Percentiles rank a stretch among this genome's conserved stretches.
Evolutionary conservation across 2,113 vertebrate species (phyloP).

Genomic region (Blennius ocellaris): DNA sequence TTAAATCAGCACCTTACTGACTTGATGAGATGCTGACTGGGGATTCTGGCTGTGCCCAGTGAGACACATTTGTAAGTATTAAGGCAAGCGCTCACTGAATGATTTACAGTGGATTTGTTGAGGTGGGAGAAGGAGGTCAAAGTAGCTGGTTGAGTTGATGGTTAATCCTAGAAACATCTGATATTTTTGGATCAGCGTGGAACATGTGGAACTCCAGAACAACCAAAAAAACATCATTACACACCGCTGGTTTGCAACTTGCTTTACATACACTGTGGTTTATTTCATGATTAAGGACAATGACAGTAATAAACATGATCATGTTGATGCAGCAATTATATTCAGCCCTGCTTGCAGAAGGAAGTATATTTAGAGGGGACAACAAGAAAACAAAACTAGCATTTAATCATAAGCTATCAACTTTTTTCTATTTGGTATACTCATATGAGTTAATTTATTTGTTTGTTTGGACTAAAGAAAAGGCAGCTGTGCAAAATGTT

Average conservation of each 20-base stretch:
- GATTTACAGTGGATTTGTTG: slow-evolving; percentile 30
- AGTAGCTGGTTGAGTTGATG: slow-evolving; percentile 15
- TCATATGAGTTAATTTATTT: no score
- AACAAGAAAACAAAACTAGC: no score
- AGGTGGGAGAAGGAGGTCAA: neutral
- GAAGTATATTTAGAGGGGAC: no score
- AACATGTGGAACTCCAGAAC: slow-evolving; percentile 74
- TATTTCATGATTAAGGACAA: no score
- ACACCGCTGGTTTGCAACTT: slow-evolving; percentile 51
- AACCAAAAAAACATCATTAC: slow-evolving; percentile 57
- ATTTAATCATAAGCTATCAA: no score
- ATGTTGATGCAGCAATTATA: no score
- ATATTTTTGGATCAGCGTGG: slow-evolving; percentile 22
- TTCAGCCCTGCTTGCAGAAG: no score
- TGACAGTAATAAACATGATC: no score
- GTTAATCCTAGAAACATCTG: slow-evolving; percentile 25
- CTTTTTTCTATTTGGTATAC: no score
- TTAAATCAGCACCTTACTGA: slow-evolving; percentile 62
- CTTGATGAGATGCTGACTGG: slow-evolving; percentile 67
- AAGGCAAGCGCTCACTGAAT: slow-evolving; percentile 38
- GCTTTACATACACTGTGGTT: no score
- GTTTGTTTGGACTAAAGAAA: no score
- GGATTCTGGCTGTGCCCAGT: slow-evolving; percentile 44
- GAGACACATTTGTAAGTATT: slow-evolving; percentile 54
- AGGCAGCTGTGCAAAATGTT: no score